phyloP scores from a whole-genome alignment of 2,797 vertebrate species.

The Lemur catta region DNA sequence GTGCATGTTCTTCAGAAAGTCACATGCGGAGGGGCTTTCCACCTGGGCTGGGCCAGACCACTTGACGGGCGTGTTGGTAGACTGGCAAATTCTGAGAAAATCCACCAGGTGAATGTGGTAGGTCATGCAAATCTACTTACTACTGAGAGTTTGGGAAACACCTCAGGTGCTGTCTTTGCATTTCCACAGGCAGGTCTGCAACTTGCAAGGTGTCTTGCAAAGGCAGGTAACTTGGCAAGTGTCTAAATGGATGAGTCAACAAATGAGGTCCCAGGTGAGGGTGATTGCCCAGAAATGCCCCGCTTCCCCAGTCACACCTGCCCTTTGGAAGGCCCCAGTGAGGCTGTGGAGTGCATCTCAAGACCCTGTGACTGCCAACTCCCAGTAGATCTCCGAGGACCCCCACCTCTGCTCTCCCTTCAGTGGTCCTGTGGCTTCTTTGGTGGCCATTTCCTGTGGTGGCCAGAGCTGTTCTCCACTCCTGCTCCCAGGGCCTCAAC shows the following conservation, averaged over 20 bases:
- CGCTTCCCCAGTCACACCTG: background rate
- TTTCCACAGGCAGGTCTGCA: background rate
- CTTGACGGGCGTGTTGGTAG: background rate
- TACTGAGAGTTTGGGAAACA: background rate
- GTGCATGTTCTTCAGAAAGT: background rate
- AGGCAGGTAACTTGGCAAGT: background rate
- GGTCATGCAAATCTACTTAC: background rate
- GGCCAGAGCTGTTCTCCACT: background rate
- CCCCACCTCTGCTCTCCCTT: background rate
- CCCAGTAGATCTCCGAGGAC: background rate
- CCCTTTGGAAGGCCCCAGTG: background rate
- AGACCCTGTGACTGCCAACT: too few relatives aligned
- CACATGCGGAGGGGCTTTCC: background rate
- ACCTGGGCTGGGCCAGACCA: background rate
- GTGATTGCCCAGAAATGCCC: background rate
- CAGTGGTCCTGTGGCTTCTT: background rate
- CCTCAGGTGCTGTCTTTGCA: background rate
- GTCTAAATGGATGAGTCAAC: background rate
- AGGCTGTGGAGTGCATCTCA: background rate
- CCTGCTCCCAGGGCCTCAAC: background rate
- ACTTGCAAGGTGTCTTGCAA: background rate
- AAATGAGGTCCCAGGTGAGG: background rate
- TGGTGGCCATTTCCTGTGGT: background rate
- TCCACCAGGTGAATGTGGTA: background rate
- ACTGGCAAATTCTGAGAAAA: background rate